Base-by-base conservation (phyloP, 2,113 vertebrate species). In the Coracopsis vasa region DNA sequence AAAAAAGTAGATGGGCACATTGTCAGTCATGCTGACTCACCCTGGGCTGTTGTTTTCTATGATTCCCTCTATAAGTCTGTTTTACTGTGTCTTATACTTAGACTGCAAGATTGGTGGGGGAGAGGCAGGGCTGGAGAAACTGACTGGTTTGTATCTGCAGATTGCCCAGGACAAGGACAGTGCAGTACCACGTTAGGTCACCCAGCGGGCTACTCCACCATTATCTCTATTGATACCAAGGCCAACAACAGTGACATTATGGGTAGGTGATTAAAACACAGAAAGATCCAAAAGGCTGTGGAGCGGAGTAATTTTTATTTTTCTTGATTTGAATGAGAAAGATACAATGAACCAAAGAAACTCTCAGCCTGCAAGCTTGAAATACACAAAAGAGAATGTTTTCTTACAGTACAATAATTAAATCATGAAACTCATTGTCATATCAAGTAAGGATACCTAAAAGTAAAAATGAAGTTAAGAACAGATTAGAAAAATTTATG, bases 11-110 rank as follows among this genome's bases (percentile, higher is more conserved):
- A 65, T 84, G 47, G 67, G 69, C 73, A 86, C 1, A 2, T 80
- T 71, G 64, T 95, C 85, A 94, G 86, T 84, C 69, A 74, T 15
- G 9, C 54, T 95, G 88, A 92, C 51, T 94, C 72, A 86, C 21
- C 25, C 44, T 56, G 35, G 28, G 31, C 54, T 90, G 79, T 65
- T 92, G 54, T 80, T 74, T 93, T 95, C 65, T 54, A 56, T 42
- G 21, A 41, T 87, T 84, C 29, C 33, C 35, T 84, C 54, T 83
- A 20, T 61, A 50, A 41, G 44, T 60, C 65, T 91, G n/a, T 51
- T 90, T 85, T 78, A 48, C 20, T 67, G 20, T 1, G 0, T 85
- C 28, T 75, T 75, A 23, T 48, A 64, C 70, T 73, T 71, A 65
- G 11, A 67, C 50, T 60, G 21, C 42, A 90, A 61, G 53, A n/a